Conservation (phyloP, 64 coral and sea anemone genomes). For the Montipora sp. region DNA sequence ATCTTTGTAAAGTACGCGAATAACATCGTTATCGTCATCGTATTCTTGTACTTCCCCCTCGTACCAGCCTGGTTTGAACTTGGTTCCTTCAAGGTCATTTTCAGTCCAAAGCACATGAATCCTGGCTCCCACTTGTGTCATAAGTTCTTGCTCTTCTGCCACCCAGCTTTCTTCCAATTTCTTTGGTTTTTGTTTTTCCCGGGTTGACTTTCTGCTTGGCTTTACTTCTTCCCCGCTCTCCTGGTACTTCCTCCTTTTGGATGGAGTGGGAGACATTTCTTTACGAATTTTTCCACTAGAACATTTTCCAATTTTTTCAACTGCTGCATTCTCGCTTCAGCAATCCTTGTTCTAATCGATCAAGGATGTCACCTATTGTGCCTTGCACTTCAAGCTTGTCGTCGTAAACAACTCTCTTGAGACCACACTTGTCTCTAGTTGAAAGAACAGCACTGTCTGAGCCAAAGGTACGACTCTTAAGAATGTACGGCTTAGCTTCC, state of each 20-base stretch:
- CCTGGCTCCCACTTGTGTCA: slow-evolving; percentile 32
- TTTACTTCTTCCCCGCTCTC: slow-evolving; percentile 8
- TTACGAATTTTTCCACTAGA: slow-evolving; percentile 8
- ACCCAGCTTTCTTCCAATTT: slow-evolving; percentile 42
- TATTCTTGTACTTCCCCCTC: slow-evolving; percentile 29
- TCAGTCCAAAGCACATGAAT: slow-evolving; percentile 57
- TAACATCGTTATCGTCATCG: slow-evolving; percentile 45
- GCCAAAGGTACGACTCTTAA: slow-evolving; percentile 5
- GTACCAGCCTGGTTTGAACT: slow-evolving; percentile 52
- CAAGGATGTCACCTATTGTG: slow-evolving; percentile 5
- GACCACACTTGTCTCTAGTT: slow-evolving; percentile 44
- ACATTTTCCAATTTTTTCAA: slow-evolving; percentile 27
- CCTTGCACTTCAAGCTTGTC: slow-evolving; percentile 32
- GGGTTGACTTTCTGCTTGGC: slow-evolving; percentile 36
- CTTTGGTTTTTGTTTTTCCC: slow-evolving; percentile 32
- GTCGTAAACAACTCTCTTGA: slow-evolving; percentile 7
- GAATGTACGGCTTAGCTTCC: slow-evolving; percentile 16
- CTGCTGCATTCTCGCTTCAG: slow-evolving; percentile 23
- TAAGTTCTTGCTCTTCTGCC: slow-evolving; percentile 38
- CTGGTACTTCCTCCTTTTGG: slow-evolving; percentile 32
- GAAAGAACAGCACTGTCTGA: slow-evolving; percentile 29
- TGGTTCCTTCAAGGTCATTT: slow-evolving; percentile 49
- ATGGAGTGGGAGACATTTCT: slow-evolving; percentile 28
- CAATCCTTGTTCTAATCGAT: slow-evolving; percentile 28
- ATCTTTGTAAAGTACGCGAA: slow-evolving; percentile 67